Conservation (phyloP, 2,888 invertebrate genomes). For the Thalpophila matura region DNA sequence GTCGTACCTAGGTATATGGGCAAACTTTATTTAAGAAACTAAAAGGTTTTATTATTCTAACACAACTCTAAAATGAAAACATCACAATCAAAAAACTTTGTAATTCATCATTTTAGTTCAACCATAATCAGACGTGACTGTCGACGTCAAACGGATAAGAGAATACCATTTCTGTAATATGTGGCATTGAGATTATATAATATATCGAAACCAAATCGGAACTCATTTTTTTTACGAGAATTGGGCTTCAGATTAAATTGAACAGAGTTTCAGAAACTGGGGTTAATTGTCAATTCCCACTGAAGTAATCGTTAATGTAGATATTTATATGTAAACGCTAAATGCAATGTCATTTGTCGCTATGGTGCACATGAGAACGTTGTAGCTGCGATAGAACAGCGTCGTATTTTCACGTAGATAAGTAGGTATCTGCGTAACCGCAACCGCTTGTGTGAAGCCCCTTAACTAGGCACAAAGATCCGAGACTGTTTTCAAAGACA, state of each 20-base stretch:
- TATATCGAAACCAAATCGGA: no score
- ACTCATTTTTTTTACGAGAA: no score
- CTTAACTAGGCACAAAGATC: slow-evolving; percentile 44
- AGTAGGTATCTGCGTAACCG: slow-evolving; percentile 13
- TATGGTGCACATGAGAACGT: slow-evolving; percentile 9
- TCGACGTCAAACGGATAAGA: no score
- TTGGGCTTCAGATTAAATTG: no score
- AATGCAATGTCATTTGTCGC: background rate
- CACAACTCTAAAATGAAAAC: background rate
- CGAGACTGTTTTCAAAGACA: slow-evolving; percentile 53
- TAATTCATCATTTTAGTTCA: slow-evolving; percentile 18
- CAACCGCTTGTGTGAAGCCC: slow-evolving; percentile 19
- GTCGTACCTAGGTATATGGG: no score
- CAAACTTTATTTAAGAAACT: background rate
- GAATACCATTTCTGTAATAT: no score
- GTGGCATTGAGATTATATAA: no score
- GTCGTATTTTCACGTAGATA: background rate
- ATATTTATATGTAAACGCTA: slow-evolving; percentile 10
- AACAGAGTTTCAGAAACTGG: no score
- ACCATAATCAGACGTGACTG: slow-evolving; percentile 10
- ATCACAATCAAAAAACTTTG: slow-evolving; percentile 12
- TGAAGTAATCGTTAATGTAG: slow-evolving; percentile 9
- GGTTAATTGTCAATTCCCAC: slow-evolving; percentile 5
- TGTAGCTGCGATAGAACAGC: background rate
- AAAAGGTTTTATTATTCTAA: no score